Evolutionary conservation across 2,888 invertebrate genomes (phyloP), one percentile per base, ranked within the genome.

Genomic region (Cheilosia urbana): DNA sequence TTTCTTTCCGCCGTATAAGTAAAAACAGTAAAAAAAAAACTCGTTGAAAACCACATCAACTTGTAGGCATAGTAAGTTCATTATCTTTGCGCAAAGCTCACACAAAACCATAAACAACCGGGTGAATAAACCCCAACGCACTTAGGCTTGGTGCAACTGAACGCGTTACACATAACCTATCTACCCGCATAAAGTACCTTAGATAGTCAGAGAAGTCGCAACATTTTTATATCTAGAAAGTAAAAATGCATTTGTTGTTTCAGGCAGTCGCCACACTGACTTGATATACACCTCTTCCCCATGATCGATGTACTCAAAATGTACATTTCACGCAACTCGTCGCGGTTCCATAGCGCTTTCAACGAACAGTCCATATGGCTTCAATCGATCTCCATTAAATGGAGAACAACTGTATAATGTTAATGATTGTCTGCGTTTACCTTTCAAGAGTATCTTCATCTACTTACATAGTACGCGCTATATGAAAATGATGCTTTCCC

Each of bases 101-200:
- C 63, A 62, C 34, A 49, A 78, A 65, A 27, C 58, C 78, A 58
- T 79, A 71, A 79, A 79, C 49, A 58, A 71, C 78, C 58, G 58
- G 71, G 71, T 79, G 72, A 79, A 79, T 40, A 66, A 55, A 55
- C 73, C 57, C 65, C 55, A 37, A 57, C 65, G 65, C 73, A 73
- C 62, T 73, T 55, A 53, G 45, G 21, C 58, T 17, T 5, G 55
- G 17, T 63, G 55, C 40, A 57, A 68, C 42, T 30, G 68, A 69
- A 57, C 57, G 19, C 47, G 42, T 45, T 63, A 21, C n/a, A n/a
- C 42, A 45, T 2, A 1, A 27, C 63, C 40, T 13, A 42, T 21
- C 51, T 63, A 9, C 68, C 68, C 58, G 58, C 77, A 24, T 68
- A n/a, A 13, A 37, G 4, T 13, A 19, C 9, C 47, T 6, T 17